Evolutionary conservation across 2,888 invertebrate species (phyloP).

Genomic region (Cephus pygmeus): DNA sequence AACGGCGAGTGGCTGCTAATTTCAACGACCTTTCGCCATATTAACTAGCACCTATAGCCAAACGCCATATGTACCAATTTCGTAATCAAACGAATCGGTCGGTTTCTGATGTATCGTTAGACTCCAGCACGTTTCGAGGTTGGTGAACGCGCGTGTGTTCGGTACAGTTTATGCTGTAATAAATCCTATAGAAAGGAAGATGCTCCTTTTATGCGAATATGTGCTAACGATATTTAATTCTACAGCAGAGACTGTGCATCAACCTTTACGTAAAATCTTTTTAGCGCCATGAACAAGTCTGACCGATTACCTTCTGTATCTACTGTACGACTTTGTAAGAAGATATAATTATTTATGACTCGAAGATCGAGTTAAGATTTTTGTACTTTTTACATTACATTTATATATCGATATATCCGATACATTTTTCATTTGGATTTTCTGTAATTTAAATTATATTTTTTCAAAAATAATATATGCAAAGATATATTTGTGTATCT

Average conservation of each 20-base stretch:
- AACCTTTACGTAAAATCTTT: background rate
- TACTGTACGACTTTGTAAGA: background rate
- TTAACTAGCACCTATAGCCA: background rate
- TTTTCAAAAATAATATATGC: no score
- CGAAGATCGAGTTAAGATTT: background rate
- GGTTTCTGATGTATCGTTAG: background rate
- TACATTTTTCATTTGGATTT: no score
- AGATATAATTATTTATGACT: background rate
- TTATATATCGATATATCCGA: background rate
- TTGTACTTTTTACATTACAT: background rate
- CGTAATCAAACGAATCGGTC: background rate
- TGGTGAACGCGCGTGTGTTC: background rate
- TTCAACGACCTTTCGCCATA: constrained; percentile 16
- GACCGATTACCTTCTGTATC: background rate
- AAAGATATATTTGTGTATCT: no score
- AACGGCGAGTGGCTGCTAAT: constrained; percentile 10
- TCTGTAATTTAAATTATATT: no score
- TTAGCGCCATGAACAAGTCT: background rate
- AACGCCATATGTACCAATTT: background rate
- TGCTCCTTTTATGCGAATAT: constrained; percentile 15
- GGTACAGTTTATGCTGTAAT: constrained; percentile 9
- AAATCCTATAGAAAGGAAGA: constrained; percentile 25
- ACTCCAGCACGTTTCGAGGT: background rate
- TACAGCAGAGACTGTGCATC: background rate
- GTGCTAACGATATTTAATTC: background rate